A percentile compares a stretch with the other conserved stretches of the same genome.
phyloP scores from a whole-genome alignment of 2,113 vertebrate species.

The Phalacrocorax brasilianus region DNA sequence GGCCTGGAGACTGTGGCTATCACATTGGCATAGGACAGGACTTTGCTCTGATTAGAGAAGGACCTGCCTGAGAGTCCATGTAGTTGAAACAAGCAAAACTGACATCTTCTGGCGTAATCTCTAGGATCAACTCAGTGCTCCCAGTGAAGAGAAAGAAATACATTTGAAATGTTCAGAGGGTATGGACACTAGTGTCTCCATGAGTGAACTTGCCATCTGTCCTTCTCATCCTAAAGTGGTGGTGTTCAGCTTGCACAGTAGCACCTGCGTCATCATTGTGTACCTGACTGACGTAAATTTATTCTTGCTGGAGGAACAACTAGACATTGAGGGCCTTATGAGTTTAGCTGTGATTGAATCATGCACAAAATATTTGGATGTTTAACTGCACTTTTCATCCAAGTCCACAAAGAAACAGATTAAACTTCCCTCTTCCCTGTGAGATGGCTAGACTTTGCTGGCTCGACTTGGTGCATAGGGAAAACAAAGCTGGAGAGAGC shows the following conservation, averaged over 20 bases:
- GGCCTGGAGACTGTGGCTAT: not conserved
- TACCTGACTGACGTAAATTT: not conserved
- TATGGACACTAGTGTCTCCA: fast-evolving
- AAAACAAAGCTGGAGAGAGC: not conserved
- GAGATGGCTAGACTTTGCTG: not conserved
- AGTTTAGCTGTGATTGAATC: not conserved
- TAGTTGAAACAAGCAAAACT: not conserved
- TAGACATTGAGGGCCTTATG: not conserved
- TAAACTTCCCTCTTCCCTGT: not conserved
- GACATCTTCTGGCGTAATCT: not conserved
- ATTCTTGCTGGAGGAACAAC: not conserved
- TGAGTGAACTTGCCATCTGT: not conserved
- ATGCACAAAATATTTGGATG: not conserved
- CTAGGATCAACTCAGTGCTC: not conserved
- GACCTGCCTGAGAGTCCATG: not conserved
- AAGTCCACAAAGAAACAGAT: not conserved
- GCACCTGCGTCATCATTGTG: not conserved
- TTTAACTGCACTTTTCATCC: not conserved
- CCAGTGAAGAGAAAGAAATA: not conserved
- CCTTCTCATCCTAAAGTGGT: not conserved
- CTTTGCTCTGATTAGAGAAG: not conserved
- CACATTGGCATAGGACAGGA: fast-evolving
- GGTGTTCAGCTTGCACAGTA: not conserved
- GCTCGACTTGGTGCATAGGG: not conserved
- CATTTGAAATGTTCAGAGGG: not conserved